Conservation (phyloP, 2,888 invertebrate species). For the Diaperis boleti region DNA sequence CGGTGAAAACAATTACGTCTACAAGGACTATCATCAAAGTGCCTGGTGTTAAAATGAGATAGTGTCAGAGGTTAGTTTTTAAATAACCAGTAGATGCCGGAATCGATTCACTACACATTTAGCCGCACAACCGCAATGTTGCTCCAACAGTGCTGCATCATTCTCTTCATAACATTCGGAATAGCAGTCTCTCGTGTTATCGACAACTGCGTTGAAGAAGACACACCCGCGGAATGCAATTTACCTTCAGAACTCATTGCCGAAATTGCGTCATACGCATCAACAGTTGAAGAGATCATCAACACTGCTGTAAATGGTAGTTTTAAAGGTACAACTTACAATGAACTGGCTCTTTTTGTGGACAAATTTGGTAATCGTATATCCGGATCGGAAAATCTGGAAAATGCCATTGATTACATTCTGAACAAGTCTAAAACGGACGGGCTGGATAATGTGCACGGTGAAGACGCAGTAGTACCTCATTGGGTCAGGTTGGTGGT, state of each 20-base stretch:
- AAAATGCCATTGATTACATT: constrained; percentile 71
- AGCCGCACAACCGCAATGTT: too few species aligned
- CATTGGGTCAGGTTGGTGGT: constrained; percentile 70
- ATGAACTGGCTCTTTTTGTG: constrained; percentile 66
- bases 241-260: constrained; percentile 52
- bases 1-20: too few species aligned
- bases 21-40: too few species aligned
- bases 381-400: constrained; percentile 68
- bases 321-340: constrained; percentile 57
- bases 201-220: too few species aligned
- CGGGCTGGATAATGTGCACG: constrained; percentile 76
- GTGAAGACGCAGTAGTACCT: constrained; percentile 74
- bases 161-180: too few species aligned
- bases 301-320: constrained; percentile 53
- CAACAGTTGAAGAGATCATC: constrained; percentile 57
- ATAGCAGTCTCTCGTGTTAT: too few species aligned
- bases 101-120: too few species aligned
- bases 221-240: not conserved
- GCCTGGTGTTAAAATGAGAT: too few species aligned
- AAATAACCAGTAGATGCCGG: too few species aligned
- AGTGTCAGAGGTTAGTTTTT: too few species aligned
- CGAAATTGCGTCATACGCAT: constrained; percentile 70
- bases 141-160: too few species aligned
- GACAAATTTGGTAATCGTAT: constrained; percentile 69
- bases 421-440: constrained; percentile 65